phyloP scores from a whole-genome alignment of 2,113 vertebrate species.

The Lipotes vexillifer region DNA sequence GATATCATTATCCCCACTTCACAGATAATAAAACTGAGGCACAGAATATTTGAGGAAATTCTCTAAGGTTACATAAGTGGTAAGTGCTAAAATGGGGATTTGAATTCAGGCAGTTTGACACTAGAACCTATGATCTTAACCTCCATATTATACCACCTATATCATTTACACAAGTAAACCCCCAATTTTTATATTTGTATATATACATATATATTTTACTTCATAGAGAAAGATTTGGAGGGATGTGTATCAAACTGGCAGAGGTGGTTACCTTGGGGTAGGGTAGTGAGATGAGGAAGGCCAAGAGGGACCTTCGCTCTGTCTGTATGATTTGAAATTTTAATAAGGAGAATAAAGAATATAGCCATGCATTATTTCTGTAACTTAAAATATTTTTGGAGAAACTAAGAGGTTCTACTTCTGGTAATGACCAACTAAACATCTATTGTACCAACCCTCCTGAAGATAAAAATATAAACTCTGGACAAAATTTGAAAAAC shows the following conservation, averaged over 20 bases:
- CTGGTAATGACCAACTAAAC: not conserved
- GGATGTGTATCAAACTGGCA: not conserved
- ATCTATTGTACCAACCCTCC: not conserved
- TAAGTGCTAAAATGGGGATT: not conserved
- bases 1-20: not conserved
- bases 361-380: not conserved
- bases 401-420: not conserved
- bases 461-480: not conserved
- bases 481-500: not conserved
- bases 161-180: not conserved
- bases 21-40: not conserved
- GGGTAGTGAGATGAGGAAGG: not conserved
- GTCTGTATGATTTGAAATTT: not conserved
- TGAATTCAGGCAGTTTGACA: not conserved
- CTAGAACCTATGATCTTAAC: not conserved
- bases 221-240: not conserved
- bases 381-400: not conserved
- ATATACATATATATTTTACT: not conserved
- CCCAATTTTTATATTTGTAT: not conserved
- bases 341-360: not conserved
- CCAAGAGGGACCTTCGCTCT: not conserved
- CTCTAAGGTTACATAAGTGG: not conserved
- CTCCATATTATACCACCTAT: not conserved
- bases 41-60: not conserved
- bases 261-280: not conserved